These are phyloP conservation scores for Tiliacea citrago DNA, from an alignment of 2,888 invertebrate genomes.

Conservation along the genomic window DNA sequence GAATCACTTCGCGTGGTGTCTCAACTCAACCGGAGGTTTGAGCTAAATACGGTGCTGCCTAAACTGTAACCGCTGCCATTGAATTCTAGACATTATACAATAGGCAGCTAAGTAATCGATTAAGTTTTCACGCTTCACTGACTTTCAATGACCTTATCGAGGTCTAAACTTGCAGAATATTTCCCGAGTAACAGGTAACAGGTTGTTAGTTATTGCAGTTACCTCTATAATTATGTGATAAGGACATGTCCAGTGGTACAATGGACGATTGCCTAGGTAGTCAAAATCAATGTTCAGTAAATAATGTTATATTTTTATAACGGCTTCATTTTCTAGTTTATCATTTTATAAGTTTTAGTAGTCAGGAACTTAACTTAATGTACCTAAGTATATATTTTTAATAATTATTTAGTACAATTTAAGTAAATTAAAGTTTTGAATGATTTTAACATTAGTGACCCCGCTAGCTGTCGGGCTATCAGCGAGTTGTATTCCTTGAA, in stretches of 20 bases:
- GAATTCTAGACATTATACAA: conserved; percentile 27
- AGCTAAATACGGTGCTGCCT: conserved; percentile 41
- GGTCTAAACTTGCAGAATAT: not conserved
- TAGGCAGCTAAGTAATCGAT: conserved; percentile 2
- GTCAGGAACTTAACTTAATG: not conserved
- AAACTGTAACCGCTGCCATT: conserved; percentile 28
- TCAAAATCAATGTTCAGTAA: not conserved
- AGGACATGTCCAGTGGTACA: not conserved
- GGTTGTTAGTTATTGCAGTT: not conserved
- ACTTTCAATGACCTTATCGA: conserved; percentile 5
- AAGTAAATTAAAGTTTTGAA: conserved; percentile 1
- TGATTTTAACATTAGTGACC: conserved; percentile 43
- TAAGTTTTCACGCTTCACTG: conserved; percentile 21
- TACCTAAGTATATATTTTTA: not conserved
- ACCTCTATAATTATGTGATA: not conserved
- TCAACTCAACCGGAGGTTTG: conserved; percentile 37
- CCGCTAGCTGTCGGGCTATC: conserved; percentile 19
- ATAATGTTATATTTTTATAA: not conserved
- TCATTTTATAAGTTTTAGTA: not conserved
- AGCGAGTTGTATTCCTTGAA: conserved; percentile 12
- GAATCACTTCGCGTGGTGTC: conserved; percentile 47
- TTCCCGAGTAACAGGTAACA: conserved; percentile 8
- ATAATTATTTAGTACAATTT: not conserved
- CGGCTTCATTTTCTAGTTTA: not conserved
- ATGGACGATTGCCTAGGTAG: not conserved